A percentile compares a stretch with the other conserved stretches of the same genome.
These are phyloP conservation scores for Aplocera efformata DNA, from an alignment of 2,888 invertebrate species.

Conservation along the genomic window DNA sequence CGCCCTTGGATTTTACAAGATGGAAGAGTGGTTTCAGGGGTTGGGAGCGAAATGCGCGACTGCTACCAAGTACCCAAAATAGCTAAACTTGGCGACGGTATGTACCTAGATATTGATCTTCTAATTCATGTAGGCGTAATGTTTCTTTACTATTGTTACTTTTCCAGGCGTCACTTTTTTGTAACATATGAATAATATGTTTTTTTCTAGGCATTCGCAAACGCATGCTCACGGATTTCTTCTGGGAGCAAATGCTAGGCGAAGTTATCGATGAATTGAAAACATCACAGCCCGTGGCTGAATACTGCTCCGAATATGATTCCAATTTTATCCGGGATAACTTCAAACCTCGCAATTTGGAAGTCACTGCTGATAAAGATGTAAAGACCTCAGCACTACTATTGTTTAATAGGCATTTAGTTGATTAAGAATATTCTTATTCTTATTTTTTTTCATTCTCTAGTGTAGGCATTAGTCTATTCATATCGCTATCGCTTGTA, in stretches of 20 bases:
- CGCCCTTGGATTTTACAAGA: slow-evolving; percentile 71
- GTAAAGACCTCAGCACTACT: slow-evolving; percentile 34
- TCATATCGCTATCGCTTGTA: too few relatives aligned
- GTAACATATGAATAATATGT: not conserved
- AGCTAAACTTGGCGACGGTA: slow-evolving; percentile 48
- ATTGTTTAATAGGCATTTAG: too few relatives aligned
- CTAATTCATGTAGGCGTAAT: slow-evolving; percentile 2
- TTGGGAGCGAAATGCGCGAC: slow-evolving; percentile 66
- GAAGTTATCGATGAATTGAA: slow-evolving; percentile 70
- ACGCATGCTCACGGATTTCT: slow-evolving; percentile 67
- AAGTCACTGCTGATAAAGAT: slow-evolving; percentile 59
- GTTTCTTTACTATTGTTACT: too few relatives aligned
- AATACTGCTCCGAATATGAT: slow-evolving; percentile 70
- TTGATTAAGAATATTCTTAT: too few relatives aligned
- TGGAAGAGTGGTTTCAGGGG: slow-evolving; percentile 53
- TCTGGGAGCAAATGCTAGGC: slow-evolving; percentile 76
- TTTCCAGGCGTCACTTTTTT: too few relatives aligned
- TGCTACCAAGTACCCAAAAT: slow-evolving; percentile 51
- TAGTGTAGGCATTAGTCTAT: too few relatives aligned
- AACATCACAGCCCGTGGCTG: slow-evolving; percentile 52
- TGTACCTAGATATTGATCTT: slow-evolving; percentile 3
- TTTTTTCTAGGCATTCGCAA: slow-evolving; percentile 57
- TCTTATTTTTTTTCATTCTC: too few relatives aligned
- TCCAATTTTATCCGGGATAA: slow-evolving; percentile 61
- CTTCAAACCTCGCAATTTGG: slow-evolving; percentile 62